A percentile compares a stretch with the other conserved stretches of the same genome.
Evolutionary conservation across 2,888 invertebrate genomes (phyloP).

Genomic region (Luffia ferchaultella): DNA sequence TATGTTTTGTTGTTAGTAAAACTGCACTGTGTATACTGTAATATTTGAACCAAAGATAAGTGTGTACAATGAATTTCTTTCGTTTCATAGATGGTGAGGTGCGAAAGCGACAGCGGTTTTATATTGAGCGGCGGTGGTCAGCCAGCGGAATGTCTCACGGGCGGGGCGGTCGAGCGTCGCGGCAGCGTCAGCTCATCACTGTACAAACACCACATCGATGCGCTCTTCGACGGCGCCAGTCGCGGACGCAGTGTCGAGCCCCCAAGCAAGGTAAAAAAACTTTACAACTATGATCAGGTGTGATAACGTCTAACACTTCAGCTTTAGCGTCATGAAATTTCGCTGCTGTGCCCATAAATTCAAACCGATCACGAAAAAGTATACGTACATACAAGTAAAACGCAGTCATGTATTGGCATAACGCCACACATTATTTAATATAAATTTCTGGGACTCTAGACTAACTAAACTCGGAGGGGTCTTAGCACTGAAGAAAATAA

Average conservation of each 20-base stretch:
- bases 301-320: background rate
- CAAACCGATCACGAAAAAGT: too few relatives aligned
- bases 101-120: conserved; percentile 39
- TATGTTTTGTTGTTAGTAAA: too few relatives aligned
- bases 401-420: background rate
- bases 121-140: conserved; percentile 34
- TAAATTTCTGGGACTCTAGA: background rate
- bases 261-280: too few relatives aligned
- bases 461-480: too few relatives aligned
- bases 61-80: too few relatives aligned
- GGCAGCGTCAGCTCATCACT: conserved; percentile 65
- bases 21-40: too few relatives aligned
- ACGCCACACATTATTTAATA: background rate
- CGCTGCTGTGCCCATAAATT: background rate
- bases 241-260: conserved; percentile 55
- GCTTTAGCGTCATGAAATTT: background rate
- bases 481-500: too few relatives aligned
- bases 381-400: background rate
- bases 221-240: conserved; percentile 80
- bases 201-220: conserved; percentile 86
- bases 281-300: too few relatives aligned
- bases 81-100: conserved; percentile 66
- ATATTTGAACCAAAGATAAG: too few relatives aligned
- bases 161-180: conserved; percentile 31
- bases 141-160: conserved; percentile 37